Conservation (phyloP, 2,113 vertebrate species). For the Clarias magur region DNA sequence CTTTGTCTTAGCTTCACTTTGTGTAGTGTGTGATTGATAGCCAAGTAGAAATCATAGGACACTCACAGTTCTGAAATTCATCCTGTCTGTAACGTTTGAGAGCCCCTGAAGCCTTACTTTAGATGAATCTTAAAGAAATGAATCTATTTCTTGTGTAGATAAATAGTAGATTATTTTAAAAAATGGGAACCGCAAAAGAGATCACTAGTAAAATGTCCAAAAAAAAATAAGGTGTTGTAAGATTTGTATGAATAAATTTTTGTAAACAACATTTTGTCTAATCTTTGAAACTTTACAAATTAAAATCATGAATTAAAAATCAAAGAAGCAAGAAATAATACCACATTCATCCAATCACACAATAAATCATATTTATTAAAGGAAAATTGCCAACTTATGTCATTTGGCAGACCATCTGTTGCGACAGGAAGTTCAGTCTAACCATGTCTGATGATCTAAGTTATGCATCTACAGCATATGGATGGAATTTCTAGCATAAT, state of each 20-base stretch:
- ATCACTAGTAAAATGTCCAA: slow-evolving; percentile 86
- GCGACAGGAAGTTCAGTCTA: not conserved
- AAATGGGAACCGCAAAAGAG: slow-evolving; percentile 82
- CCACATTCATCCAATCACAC: not conserved
- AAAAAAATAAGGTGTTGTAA: slow-evolving; percentile 86
- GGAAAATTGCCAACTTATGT: not conserved
- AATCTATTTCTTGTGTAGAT: slow-evolving; percentile 89
- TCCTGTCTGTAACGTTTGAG: slow-evolving; percentile 78
- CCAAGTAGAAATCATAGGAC: slow-evolving; percentile 75
- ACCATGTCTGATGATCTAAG: not conserved
- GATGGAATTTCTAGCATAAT: not conserved
- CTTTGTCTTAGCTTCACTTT: slow-evolving; percentile 64
- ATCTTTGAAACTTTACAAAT: slow-evolving; percentile 80
- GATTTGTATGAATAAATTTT: slow-evolving; percentile 99
- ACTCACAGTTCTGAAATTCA: slow-evolving; percentile 78
- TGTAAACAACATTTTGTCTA: slow-evolving; percentile 96
- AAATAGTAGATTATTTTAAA: slow-evolving; percentile 73
- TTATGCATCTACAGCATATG: not conserved
- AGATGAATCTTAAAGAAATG: slow-evolving; percentile 75
- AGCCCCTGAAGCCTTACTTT: slow-evolving; percentile 94
- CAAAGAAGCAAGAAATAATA: not conserved
- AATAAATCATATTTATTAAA: not conserved
- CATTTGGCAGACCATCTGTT: not conserved
- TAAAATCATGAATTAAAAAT: slow-evolving; percentile 4
- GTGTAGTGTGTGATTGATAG: slow-evolving; percentile 80